Percentiles rank a stretch among this genome's conserved stretches.
phyloP scores from a whole-genome alignment of 2,797 vertebrate genomes.

The Brotula barbata region DNA sequence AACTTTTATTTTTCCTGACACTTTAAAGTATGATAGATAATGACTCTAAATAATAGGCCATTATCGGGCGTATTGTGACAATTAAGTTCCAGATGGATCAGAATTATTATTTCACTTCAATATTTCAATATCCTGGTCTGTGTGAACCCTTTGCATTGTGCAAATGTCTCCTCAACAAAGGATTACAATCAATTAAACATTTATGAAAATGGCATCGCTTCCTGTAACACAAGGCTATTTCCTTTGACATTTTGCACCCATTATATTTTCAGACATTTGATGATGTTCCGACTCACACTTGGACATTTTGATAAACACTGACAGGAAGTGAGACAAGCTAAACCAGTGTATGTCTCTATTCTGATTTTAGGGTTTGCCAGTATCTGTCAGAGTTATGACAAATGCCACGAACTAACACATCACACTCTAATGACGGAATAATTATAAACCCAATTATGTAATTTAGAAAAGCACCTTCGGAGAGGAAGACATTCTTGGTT shows the following conservation, averaged over 20 bases:
- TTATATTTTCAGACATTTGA: slow-evolving; percentile 92
- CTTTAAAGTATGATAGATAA: slow-evolving; percentile 57
- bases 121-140: slow-evolving; percentile 72
- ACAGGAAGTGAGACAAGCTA: slow-evolving; percentile 84
- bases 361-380: slow-evolving; percentile 68
- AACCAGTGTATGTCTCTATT: slow-evolving; percentile 74
- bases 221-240: slow-evolving; percentile 89
- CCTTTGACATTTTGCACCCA: slow-evolving; percentile 96
- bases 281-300: slow-evolving; percentile 80
- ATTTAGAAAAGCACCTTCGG: slow-evolving; percentile 61
- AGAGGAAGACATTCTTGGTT: slow-evolving; percentile 64
- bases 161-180: slow-evolving; percentile 84
- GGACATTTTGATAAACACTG: slow-evolving; percentile 91
- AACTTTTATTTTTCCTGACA: slow-evolving; percentile 35
- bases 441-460: slow-evolving; percentile 81
- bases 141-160: slow-evolving; percentile 67
- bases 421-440: slow-evolving; percentile 70
- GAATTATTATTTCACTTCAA: slow-evolving; percentile 71
- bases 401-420: slow-evolving; percentile 82
- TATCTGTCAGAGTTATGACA: slow-evolving; percentile 84
- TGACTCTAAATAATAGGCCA: slow-evolving; percentile 56
- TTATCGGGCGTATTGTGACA: slow-evolving; percentile 66
- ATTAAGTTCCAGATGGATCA: slow-evolving; percentile 64
- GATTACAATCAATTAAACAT: slow-evolving; percentile 97
- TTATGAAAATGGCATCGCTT: slow-evolving; percentile 94